Conservation (phyloP, 2,797 vertebrate species). For the Percopsis omiscomaycus region DNA sequence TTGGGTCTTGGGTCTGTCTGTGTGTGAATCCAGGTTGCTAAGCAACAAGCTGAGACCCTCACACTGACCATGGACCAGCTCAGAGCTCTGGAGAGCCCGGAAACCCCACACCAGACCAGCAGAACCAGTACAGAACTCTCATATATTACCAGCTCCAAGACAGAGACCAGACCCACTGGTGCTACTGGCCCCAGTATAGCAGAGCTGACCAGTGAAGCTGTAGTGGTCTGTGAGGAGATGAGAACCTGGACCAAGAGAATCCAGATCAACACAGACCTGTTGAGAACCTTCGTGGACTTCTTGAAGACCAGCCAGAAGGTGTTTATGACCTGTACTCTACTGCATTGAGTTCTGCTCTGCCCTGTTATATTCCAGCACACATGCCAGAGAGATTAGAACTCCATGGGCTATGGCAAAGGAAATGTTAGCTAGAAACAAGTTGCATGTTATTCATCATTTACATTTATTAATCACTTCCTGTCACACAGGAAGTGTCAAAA, state of each 20-base stretch:
- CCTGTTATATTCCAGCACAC: not conserved
- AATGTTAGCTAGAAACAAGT: too few species aligned
- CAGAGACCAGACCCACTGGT: not conserved
- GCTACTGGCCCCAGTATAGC: constrained; percentile 23
- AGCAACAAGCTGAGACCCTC: constrained; percentile 23
- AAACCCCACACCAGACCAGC: not conserved
- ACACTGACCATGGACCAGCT: constrained; percentile 40
- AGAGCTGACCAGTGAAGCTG: constrained; percentile 21
- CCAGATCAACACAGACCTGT: constrained; percentile 73
- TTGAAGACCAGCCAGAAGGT: constrained; percentile 82
- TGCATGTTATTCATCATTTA: too few species aligned
- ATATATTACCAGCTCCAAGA: not conserved
- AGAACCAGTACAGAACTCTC: not conserved
- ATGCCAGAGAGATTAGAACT: too few species aligned
- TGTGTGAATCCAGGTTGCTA: constrained; percentile 35
- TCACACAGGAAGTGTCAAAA: too few species aligned
- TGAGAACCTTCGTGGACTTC: constrained; percentile 77
- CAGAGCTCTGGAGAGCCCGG: not conserved
- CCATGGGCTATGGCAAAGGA: too few species aligned
- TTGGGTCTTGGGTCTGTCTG: not conserved
- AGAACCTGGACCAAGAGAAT: constrained; percentile 71
- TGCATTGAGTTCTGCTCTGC: constrained; percentile 13
- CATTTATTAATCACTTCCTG: too few species aligned
- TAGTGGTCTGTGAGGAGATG: constrained; percentile 72
- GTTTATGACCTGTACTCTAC: too few species aligned